phyloP scores from a whole-genome alignment of 2,113 vertebrate genomes.

The Collichthys lucidus region DNA sequence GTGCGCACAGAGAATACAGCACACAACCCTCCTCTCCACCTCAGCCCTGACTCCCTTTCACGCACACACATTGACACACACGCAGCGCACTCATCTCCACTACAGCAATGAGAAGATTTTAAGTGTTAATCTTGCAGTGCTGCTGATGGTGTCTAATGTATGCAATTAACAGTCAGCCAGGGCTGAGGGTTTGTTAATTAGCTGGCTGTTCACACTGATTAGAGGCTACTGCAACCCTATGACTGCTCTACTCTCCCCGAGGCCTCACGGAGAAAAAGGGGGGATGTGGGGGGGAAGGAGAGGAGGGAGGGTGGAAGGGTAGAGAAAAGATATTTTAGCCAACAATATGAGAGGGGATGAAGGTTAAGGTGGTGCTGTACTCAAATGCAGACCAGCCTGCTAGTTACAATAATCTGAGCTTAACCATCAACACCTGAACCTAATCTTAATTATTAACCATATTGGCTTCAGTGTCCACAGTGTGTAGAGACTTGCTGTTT shows the following conservation, averaged over 20 bases:
- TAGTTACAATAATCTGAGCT: not conserved
- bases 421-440: not conserved
- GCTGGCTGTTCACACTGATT: conserved; percentile 92
- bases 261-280: conserved; percentile 69
- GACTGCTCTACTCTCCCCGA: conserved; percentile 80
- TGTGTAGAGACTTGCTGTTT: not conserved
- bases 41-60: conserved; percentile 28
- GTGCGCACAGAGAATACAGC: conserved; percentile 38
- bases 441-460: too few species aligned
- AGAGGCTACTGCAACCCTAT: conserved; percentile 87
- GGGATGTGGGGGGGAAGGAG: conserved; percentile 41
- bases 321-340: conserved; percentile 62
- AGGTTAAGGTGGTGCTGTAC: conserved; percentile 33
- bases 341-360: conserved; percentile 45
- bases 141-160: conserved; percentile 99
- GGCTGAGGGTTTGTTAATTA: conserved; percentile 97
- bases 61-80: conserved; percentile 39
- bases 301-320: conserved; percentile 50
- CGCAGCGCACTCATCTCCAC: conserved; percentile 64
- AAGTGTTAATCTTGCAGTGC: conserved; percentile 99
- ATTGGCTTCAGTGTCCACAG: not conserved
- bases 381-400: not conserved
- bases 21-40: conserved; percentile 43
- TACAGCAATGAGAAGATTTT: conserved; percentile 93
- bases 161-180: conserved; percentile 99